Evolutionary conservation across 1,140 invertebrate genomes (phyloP).

Genomic region (Aphidius ervi): DNA sequence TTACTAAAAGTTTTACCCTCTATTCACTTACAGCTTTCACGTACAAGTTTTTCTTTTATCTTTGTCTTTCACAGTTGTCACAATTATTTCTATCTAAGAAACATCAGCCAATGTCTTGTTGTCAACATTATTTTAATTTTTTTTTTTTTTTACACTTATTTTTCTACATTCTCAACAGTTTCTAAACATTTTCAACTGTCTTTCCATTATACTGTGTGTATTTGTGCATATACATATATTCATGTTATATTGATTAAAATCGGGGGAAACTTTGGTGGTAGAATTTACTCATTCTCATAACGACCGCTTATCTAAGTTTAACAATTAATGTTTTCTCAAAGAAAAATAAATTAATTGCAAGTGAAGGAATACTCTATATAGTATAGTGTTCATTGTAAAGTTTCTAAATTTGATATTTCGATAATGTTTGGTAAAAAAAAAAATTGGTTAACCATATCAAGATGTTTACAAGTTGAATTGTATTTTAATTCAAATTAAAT

Average conservation of each 20-base stretch:
- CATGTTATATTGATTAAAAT: constrained; percentile 8
- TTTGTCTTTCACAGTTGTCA: constrained; percentile 8
- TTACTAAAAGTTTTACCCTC: not conserved
- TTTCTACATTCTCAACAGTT: not conserved
- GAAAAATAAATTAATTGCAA: constrained; percentile 48
- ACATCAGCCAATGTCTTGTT: not conserved
- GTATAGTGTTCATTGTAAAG: too few species aligned
- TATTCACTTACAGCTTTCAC: not conserved
- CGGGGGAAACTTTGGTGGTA: constrained; percentile 1
- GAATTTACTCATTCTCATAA: constrained; percentile 19
- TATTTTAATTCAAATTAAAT: too few species aligned
- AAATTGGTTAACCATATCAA: too few species aligned
- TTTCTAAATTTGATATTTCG: too few species aligned
- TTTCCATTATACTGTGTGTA: constrained; percentile 14
- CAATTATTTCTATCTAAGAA: not conserved
- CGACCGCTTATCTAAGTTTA: constrained; percentile 49
- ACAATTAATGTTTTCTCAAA: constrained; percentile 42
- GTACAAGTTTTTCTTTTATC: constrained; percentile 5
- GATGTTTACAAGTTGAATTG: too few species aligned
- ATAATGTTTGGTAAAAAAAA: too few species aligned
- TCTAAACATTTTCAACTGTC: constrained; percentile 18
- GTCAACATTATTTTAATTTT: not conserved
- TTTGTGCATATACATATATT: not conserved
- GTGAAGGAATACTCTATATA: constrained; percentile 8
- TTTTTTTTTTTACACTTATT: not conserved